phyloP scores from a whole-genome alignment of 2,888 invertebrate species.

The Archips xylosteana region DNA sequence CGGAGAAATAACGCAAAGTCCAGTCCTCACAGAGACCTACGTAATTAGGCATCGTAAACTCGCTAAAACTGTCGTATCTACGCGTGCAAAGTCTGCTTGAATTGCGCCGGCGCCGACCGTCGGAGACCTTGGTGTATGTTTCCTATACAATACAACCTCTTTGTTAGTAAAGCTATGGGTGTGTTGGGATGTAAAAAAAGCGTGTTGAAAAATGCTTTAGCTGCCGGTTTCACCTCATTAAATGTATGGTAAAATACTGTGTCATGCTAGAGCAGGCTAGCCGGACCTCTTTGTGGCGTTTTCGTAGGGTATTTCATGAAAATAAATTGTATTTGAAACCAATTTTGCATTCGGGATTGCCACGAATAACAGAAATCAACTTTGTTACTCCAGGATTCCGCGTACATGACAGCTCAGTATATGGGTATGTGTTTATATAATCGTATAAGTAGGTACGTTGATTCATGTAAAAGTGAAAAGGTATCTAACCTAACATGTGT shows the following conservation, averaged over 20 bases:
- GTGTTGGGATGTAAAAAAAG: constrained; percentile 14
- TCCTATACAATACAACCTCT: constrained; percentile 57
- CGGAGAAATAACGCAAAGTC: too few species aligned
- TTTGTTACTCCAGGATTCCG: too few species aligned
- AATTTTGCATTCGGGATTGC: too few species aligned
- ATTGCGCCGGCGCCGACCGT: constrained; percentile 42
- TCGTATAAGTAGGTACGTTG: too few species aligned
- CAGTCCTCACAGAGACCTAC: not conserved
- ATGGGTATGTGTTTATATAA: too few species aligned
- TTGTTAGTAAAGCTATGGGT: constrained; percentile 44
- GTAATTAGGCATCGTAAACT: not conserved
- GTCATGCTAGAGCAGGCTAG: not conserved
- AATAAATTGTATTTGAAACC: too few species aligned
- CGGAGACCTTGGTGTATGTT: constrained; percentile 61
- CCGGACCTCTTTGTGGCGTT: too few species aligned
- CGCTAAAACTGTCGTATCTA: not conserved
- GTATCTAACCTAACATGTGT: too few species aligned
- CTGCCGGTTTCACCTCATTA: constrained; percentile 7
- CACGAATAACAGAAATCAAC: too few species aligned
- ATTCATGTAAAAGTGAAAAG: too few species aligned
- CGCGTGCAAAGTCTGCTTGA: constrained; percentile 11
- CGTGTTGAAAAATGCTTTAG: constrained; percentile 19
- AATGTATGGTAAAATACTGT: not conserved
- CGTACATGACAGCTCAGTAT: too few species aligned
- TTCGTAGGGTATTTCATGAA: too few species aligned